Conservation (phyloP, 2,888 invertebrate species). For the Euclidia mi region DNA sequence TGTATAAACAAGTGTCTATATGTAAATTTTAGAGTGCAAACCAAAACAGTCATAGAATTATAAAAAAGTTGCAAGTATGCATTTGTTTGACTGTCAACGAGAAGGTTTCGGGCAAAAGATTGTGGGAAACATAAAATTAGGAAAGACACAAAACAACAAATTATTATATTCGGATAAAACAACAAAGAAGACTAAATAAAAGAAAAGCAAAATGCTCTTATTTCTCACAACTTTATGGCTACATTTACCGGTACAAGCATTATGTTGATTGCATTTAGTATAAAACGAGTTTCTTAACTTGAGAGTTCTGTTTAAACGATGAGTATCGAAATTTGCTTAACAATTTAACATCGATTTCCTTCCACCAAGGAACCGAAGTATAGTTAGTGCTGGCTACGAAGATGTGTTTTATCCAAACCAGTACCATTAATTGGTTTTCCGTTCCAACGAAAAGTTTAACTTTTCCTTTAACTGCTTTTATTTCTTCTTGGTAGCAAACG, state of each 20-base stretch:
- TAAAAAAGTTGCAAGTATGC: too few relatives aligned
- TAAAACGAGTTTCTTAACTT: slow-evolving; percentile 7
- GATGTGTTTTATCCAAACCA: slow-evolving; percentile 67
- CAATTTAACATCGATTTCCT: slow-evolving; percentile 54
- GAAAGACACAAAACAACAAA: too few relatives aligned
- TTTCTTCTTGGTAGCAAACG: slow-evolving; percentile 55
- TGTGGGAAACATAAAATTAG: too few relatives aligned
- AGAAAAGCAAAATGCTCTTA: too few relatives aligned
- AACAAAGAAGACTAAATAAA: too few relatives aligned
- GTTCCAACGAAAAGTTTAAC: slow-evolving; percentile 58
- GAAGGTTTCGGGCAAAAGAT: too few relatives aligned
- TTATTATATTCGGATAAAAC: too few relatives aligned
- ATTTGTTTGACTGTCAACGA: too few relatives aligned
- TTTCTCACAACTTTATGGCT: slow-evolving; percentile 2
- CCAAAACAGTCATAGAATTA: too few relatives aligned
- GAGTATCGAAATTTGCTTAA: slow-evolving; percentile 44
- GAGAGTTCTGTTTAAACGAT: slow-evolving; percentile 19
- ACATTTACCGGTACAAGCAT: neutral
- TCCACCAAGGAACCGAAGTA: slow-evolving; percentile 49
- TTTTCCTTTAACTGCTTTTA: slow-evolving; percentile 56
- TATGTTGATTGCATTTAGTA: slow-evolving; percentile 16
- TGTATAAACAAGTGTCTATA: too few relatives aligned
- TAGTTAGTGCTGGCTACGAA: slow-evolving; percentile 37
- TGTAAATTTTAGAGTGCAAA: too few relatives aligned
- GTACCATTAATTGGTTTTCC: slow-evolving; percentile 72